Conservation (phyloP, 2,888 invertebrate genomes). For the Sthenelais limicola region DNA sequence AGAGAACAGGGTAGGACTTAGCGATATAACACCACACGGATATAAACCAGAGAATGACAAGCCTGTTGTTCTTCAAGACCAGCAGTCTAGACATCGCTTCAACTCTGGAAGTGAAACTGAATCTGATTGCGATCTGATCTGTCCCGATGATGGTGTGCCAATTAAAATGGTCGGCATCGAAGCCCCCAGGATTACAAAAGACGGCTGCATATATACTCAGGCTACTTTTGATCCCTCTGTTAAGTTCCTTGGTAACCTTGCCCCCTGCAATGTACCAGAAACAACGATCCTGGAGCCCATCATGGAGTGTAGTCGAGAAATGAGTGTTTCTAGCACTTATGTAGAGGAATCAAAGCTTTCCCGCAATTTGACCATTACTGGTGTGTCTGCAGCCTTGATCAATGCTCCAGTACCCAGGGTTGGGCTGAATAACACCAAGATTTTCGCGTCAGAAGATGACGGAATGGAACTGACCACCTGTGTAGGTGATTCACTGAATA, state of each 20-base stretch:
- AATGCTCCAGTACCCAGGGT: background rate
- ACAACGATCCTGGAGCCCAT: background rate
- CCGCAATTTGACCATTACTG: background rate
- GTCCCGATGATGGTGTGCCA: slow-evolving; percentile 26
- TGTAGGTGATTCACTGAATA: no score
- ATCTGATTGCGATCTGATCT: background rate
- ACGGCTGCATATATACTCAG: slow-evolving; percentile 26
- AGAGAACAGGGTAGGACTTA: background rate
- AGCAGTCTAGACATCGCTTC: background rate
- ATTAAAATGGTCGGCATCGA: background rate
- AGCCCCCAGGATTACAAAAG: slow-evolving; percentile 14
- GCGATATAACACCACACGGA: background rate
- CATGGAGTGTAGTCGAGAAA: slow-evolving; percentile 7
- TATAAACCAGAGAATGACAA: background rate
- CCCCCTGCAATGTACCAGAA: no score
- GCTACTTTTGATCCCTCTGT: slow-evolving; percentile 9
- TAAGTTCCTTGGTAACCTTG: slow-evolving; percentile 1
- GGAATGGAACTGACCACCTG: no score
- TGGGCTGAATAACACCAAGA: background rate
- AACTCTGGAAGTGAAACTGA: slow-evolving; percentile 1
- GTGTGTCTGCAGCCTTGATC: background rate
- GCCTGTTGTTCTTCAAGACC: background rate
- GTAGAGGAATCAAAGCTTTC: background rate
- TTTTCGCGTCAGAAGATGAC: slow-evolving; percentile 9
- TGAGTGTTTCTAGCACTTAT: no score